Base-by-base conservation (phyloP, 92 coral and sea anemone species). In the Blastomussa wellsi region DNA sequence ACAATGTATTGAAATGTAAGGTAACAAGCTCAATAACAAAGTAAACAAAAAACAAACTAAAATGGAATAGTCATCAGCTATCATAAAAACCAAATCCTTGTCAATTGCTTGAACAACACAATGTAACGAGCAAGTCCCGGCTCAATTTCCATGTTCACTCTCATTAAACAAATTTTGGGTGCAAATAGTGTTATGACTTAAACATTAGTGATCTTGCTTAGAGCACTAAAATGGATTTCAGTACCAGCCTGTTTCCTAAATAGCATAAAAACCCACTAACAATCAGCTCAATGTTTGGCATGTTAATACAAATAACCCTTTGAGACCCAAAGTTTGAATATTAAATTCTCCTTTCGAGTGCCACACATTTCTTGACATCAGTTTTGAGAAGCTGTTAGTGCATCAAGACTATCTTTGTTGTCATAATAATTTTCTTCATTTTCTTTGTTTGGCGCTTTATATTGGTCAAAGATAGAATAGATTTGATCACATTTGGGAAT, bases 171-270 rank as follows among this genome's bases (percentile, higher is more conserved):
- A 20, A 39, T 5, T 39, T 74, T 41, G 20, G 19, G 29, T 51
- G 64, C 38, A 15, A 17, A 71, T 41, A 71, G 41, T 4, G 22
- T 7, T 77, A 11, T 19, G 2, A 16, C 17, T 14, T n/a, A 19
- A 24, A 60, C 83, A 79, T 60, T 62, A 24, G 71, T 49, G 14
- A 35, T 36, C 36, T 37, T 57, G 55, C 32, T 39, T 12, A 14
- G 36, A 26, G 26, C 26, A 14, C 72, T 28, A 79, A 79, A 39
- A 62, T 79, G 37, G 37, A 79, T 10, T 38, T 79, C 73, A 79
- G 74, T 60, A 29, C 55, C 83, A 79, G 82, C 72, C 83, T 79
- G 72, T 31, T 42, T 79, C 72, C 52, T 70, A 44, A 19, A 35
- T 42, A 35, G 17, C 16, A 20, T 9, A 57, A 60, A 59, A 57